These are phyloP conservation scores for Microctonus brassicae DNA, from an alignment of 2,888 invertebrate genomes.

Conservation along the genomic window DNA sequence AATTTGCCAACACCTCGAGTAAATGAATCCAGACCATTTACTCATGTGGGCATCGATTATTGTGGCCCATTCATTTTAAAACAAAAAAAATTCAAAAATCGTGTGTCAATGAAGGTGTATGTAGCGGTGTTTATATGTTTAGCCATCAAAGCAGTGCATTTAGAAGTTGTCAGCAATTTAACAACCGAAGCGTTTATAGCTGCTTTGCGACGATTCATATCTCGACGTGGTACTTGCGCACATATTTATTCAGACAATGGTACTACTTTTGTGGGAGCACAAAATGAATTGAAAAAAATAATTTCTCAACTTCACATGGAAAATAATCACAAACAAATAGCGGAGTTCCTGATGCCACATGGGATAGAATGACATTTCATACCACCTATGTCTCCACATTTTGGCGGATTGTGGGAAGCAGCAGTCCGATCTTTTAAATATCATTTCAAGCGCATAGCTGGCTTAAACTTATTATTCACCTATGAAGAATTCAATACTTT, in stretches of 20 bases:
- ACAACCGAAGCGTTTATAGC: constrained; percentile 56
- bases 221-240: constrained; percentile 50
- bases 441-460: constrained; percentile 12
- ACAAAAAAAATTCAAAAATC: constrained; percentile 44
- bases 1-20: constrained; percentile 48
- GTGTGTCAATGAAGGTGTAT: constrained; percentile 35
- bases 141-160: constrained; percentile 55
- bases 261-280: constrained; percentile 58
- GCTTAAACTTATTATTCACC: constrained; percentile 1
- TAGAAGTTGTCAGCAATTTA: constrained; percentile 55
- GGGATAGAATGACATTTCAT: constrained; percentile 37
- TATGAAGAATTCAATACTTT: constrained; percentile 20
- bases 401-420: constrained; percentile 41
- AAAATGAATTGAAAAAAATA: constrained; percentile 47
- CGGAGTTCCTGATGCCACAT: constrained; percentile 31
- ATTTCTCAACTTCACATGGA: too few relatives aligned
- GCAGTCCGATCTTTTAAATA: constrained; percentile 33
- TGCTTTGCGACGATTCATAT: constrained; percentile 55
- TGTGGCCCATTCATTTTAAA: constrained; percentile 51
- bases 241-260: constrained; percentile 58
- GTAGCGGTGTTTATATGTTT: constrained; percentile 55
- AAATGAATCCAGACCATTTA: constrained; percentile 44
- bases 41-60: constrained; percentile 50
- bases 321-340: too few relatives aligned
- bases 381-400: constrained; percentile 34